These are phyloP conservation scores for Lymantria dispar DNA, from an alignment of 2,888 invertebrate species.

Conservation along the genomic window DNA sequence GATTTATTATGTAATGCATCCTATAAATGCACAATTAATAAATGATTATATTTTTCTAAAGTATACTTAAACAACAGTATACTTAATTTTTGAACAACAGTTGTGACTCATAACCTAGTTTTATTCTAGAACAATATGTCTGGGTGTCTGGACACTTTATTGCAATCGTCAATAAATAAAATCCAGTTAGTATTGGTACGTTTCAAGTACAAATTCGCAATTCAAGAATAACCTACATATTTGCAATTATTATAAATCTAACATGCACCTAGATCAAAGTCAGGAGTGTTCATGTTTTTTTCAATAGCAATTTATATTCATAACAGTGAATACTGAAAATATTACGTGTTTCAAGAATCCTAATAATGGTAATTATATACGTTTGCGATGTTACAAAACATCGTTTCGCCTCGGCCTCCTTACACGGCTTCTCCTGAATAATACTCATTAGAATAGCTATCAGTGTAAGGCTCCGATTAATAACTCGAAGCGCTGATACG, in stretches of 20 bases:
- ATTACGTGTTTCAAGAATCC: conserved; percentile 39
- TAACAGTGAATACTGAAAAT: conserved; percentile 24
- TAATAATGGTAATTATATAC: conserved; percentile 36
- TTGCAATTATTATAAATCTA: conserved; percentile 25
- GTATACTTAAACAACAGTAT: background rate
- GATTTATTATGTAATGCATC: no score
- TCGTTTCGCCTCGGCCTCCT: conserved; percentile 75
- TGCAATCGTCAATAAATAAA: conserved; percentile 16
- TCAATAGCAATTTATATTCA: conserved; percentile 21
- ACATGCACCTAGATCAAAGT: conserved; percentile 27
- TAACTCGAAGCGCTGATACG: conserved; percentile 66
- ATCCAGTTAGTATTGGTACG: conserved; percentile 14
- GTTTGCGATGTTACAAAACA: conserved; percentile 49
- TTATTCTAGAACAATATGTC: conserved; percentile 21
- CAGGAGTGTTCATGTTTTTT: conserved; percentile 17
- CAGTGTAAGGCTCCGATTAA: conserved; percentile 76
- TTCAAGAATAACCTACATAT: conserved; percentile 31
- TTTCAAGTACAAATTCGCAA: conserved; percentile 17
- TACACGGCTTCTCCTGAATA: conserved; percentile 57
- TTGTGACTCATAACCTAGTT: conserved; percentile 22
- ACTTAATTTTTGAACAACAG: conserved; percentile 4
- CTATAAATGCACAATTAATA: no score
- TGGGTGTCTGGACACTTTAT: conserved; percentile 14
- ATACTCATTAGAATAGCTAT: conserved; percentile 81
- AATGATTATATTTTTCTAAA: no score